Evolutionary conservation across 2,797 vertebrate species (phyloP).

Genomic region (Harpagifer antarcticus): DNA sequence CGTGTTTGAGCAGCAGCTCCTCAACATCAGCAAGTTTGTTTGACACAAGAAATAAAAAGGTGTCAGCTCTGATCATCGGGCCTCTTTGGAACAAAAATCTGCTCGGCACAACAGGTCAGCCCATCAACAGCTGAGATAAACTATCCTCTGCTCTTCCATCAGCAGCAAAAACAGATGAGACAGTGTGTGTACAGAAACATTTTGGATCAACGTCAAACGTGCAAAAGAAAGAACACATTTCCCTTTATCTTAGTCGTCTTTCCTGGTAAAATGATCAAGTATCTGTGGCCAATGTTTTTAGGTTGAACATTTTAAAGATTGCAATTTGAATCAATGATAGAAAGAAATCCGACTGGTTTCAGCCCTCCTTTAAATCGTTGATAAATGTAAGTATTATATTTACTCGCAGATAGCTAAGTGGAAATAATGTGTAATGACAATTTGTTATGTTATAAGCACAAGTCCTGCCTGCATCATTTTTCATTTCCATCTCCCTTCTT

Average conservation of each 20-base stretch:
- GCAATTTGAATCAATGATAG: background rate
- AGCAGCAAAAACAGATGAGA: background rate
- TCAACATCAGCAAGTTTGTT: slow-evolving; percentile 60
- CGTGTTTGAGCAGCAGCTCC: slow-evolving; percentile 12
- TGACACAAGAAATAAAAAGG: slow-evolving; percentile 44
- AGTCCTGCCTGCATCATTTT: background rate
- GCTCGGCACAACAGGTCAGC: slow-evolving; percentile 20
- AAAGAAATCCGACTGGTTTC: background rate
- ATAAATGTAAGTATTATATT: background rate
- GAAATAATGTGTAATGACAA: background rate
- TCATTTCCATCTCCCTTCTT: background rate
- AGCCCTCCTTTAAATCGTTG: background rate
- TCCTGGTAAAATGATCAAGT: background rate
- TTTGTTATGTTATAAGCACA: background rate
- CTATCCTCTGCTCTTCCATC: slow-evolving; percentile 14
- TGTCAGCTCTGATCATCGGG: slow-evolving; percentile 40
- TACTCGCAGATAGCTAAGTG: background rate
- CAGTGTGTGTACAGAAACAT: background rate
- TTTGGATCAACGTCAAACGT: background rate
- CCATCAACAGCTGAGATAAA: slow-evolving; percentile 6
- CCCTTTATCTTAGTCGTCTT: background rate
- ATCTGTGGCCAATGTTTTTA: background rate
- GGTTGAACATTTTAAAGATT: background rate
- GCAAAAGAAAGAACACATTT: background rate
- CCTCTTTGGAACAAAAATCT: slow-evolving; percentile 57